phyloP scores from a whole-genome alignment of 35 echinoderm and acorn worm species.

The Patiria miniata region DNA sequence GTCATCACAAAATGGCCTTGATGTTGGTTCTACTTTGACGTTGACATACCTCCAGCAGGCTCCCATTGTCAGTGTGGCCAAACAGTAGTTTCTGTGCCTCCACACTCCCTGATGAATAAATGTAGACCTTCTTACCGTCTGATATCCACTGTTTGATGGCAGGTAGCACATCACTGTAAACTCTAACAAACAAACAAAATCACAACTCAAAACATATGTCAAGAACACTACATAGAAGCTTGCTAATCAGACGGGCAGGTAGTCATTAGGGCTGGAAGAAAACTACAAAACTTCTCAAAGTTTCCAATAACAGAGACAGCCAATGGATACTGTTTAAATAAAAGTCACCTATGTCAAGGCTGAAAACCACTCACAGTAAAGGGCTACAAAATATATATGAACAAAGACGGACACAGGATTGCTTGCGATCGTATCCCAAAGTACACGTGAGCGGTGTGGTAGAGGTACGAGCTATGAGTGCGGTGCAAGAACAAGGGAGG shows the following conservation, averaged over 20 bases:
- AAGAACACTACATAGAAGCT: background rate
- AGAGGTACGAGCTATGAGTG: no score
- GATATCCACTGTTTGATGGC: constrained; percentile 58
- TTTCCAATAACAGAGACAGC: no score
- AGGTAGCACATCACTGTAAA: constrained; percentile 73
- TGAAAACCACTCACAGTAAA: no score
- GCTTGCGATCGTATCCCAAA: no score
- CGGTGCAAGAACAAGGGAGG: no score
- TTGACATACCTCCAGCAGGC: constrained; percentile 53
- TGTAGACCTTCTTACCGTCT: constrained; percentile 59
- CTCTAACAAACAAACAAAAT: constrained; percentile 45
- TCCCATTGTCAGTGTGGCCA: constrained; percentile 66
- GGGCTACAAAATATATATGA: no score
- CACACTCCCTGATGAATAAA: constrained; percentile 86
- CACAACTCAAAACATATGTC: background rate
- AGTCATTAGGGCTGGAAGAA: background rate
- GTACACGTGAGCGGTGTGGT: no score
- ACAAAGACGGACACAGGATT: no score
- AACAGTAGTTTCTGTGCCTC: constrained; percentile 86
- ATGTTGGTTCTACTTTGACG: no score
- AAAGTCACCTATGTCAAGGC: no score
- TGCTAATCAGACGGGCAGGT: background rate
- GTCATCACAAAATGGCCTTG: background rate
- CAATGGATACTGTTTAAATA: no score
- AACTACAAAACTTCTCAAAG: background rate